Percentiles rank a stretch among this genome's conserved stretches.
Evolutionary conservation across 2,113 vertebrate genomes (phyloP).

Genomic region (Pituophis catenifer): DNA sequence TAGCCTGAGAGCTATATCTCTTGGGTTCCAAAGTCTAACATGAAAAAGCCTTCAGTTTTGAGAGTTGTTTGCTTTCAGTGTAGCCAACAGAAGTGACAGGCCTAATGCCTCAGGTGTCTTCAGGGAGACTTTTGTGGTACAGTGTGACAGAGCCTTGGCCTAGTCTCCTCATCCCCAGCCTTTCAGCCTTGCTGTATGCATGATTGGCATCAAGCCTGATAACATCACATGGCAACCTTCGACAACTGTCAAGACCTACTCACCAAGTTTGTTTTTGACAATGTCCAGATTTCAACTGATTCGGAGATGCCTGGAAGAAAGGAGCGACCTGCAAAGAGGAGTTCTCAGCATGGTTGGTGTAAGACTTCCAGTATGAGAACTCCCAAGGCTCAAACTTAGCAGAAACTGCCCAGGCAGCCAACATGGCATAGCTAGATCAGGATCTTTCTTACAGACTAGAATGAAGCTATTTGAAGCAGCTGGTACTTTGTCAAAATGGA

Average conservation of each 20-base stretch:
- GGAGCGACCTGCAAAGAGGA: not conserved
- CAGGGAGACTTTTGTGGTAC: not conserved
- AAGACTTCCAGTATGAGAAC: not conserved
- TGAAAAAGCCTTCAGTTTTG: not conserved
- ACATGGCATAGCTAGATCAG: not conserved
- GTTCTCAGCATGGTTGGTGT: too few species aligned
- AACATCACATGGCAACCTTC: not conserved
- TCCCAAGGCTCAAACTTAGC: not conserved
- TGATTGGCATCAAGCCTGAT: not conserved
- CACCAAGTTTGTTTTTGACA: not conserved
- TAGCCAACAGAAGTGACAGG: not conserved
- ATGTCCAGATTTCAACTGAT: not conserved
- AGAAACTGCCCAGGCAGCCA: not conserved
- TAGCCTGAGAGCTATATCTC: not conserved
- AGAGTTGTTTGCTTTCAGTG: not conserved
- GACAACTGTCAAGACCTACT: not conserved
- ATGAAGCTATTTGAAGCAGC: not conserved
- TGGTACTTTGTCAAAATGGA: not conserved
- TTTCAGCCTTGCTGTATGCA: not conserved
- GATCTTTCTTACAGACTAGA: not conserved
- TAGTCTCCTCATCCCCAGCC: not conserved
- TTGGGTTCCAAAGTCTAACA: not conserved
- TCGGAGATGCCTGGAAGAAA: not conserved
- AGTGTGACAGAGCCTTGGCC: not conserved
- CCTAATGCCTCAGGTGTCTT: not conserved